These are phyloP conservation scores for Xylocopa sonorina DNA, from an alignment of 1,140 invertebrate species.

Conservation along the genomic window DNA sequence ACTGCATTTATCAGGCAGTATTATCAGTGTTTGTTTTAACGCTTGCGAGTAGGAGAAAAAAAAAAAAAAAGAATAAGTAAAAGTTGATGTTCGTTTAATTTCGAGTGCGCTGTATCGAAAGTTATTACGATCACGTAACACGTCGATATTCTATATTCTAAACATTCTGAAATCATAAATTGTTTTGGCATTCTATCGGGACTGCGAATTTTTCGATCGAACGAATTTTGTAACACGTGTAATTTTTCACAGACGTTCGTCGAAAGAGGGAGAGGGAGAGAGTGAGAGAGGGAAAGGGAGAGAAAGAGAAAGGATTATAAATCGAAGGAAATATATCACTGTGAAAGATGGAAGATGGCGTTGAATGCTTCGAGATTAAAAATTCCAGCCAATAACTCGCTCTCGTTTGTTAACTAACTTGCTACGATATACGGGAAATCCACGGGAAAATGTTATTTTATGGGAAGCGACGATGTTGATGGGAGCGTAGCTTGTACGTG, in stretches of 20 bases:
- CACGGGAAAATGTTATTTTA: too few relatives aligned
- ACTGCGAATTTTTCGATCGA: background rate
- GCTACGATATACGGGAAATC: too few relatives aligned
- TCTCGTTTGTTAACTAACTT: constrained; percentile 5
- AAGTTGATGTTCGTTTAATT: background rate
- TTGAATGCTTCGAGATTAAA: background rate
- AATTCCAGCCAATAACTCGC: background rate
- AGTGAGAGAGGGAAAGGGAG: too few relatives aligned
- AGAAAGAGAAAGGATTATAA: too few relatives aligned
- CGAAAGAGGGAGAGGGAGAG: too few relatives aligned
- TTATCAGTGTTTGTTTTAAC: background rate
- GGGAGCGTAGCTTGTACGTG: constrained; percentile 65
- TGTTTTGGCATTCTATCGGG: background rate
- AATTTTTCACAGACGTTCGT: too few relatives aligned
- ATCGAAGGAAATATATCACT: background rate
- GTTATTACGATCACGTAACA: background rate
- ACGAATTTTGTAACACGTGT: background rate
- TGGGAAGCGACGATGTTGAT: too few relatives aligned
- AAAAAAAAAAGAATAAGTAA: background rate
- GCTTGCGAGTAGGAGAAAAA: background rate
- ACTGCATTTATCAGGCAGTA: constrained; percentile 1
- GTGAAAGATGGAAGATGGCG: background rate
- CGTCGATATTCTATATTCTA: constrained; percentile 1
- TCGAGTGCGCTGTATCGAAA: background rate
- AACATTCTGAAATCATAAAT: background rate